Evolutionary conservation across 2,113 vertebrate species (phyloP).

Genomic region (Glaucomys volans): DNA sequence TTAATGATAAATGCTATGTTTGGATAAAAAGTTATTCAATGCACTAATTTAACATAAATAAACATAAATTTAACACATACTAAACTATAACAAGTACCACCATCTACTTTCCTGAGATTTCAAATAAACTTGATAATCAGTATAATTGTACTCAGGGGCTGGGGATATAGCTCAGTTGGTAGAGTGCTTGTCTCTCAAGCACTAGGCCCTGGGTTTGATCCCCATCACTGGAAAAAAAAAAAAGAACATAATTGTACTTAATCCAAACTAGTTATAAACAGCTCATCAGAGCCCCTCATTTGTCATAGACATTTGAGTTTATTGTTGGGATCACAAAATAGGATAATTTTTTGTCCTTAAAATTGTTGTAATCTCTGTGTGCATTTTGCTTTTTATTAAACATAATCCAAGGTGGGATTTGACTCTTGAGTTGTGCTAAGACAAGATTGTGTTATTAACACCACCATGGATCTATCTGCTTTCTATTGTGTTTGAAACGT

Average conservation of each 20-base stretch:
- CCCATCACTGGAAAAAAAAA: too few species aligned
- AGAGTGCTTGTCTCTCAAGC: too few species aligned
- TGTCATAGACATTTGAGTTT: slow-evolving; percentile 92
- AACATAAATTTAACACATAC: too few species aligned
- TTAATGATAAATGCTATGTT: slow-evolving; percentile 96
- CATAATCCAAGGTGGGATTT: slow-evolving; percentile 86
- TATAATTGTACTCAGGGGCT: slow-evolving; percentile 87
- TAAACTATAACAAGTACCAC: slow-evolving; percentile 87
- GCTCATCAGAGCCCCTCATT: slow-evolving; percentile 87
- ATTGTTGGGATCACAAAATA: slow-evolving; percentile 91
- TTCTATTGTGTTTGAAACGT: slow-evolving; percentile 86
- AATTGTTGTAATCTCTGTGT: slow-evolving; percentile 90
- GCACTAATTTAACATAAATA: slow-evolving; percentile 88
- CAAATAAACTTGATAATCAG: slow-evolving; percentile 87
- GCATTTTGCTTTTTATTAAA: slow-evolving; percentile 90
- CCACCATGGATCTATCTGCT: slow-evolving; percentile 88
- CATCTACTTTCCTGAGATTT: slow-evolving; percentile 89
- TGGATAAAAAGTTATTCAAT: slow-evolving; percentile 96
- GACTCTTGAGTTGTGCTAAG: slow-evolving; percentile 87
- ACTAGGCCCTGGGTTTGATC: too few species aligned
- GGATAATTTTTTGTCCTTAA: slow-evolving; percentile 89
- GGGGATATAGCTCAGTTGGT: too few species aligned
- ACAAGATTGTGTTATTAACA: slow-evolving; percentile 86
- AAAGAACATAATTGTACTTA: slow-evolving; percentile 88
- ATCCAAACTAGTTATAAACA: slow-evolving; percentile 88